These are phyloP conservation scores for Myotis planiceps DNA, from an alignment of 2,797 vertebrate species.

Conservation along the genomic window DNA sequence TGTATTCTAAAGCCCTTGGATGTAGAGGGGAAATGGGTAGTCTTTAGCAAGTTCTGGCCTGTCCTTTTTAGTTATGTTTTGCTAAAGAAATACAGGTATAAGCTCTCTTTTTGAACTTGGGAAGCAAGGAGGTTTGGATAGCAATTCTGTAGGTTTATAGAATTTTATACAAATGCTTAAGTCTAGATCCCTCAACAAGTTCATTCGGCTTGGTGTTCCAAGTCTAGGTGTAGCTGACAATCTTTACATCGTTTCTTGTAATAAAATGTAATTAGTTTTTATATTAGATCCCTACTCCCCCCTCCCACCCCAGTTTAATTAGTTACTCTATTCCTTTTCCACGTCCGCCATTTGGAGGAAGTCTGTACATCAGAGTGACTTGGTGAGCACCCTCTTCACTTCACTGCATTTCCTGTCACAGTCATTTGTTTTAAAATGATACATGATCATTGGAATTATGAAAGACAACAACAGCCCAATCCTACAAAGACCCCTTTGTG, in stretches of 20 bases:
- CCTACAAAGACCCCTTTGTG: not conserved
- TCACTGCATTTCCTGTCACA: not conserved
- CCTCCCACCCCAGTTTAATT: not conserved
- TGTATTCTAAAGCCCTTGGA: not conserved
- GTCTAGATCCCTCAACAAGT: not conserved
- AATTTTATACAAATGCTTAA: not conserved
- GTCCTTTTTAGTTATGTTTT: not conserved
- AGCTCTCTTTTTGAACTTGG: not conserved
- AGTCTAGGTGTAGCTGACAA: not conserved
- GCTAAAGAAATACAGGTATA: not conserved
- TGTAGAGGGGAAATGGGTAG: not conserved
- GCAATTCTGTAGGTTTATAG: not conserved
- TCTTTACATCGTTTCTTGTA: constrained; percentile 9
- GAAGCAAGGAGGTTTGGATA: not conserved
- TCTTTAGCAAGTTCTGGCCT: not conserved
- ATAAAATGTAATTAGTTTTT: constrained; percentile 21
- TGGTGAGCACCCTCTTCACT: not conserved
- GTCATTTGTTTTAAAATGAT: not conserved
- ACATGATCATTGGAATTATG: not conserved
- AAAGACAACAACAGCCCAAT: constrained; percentile 6
- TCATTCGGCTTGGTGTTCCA: not conserved
- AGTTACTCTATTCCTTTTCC: not conserved
- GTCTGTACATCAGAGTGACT: not conserved
- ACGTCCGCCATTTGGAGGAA: not conserved
- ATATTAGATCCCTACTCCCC: not conserved